These are phyloP conservation scores for Cossypha niveicapilla DNA, from an alignment of 2,797 vertebrate species.

Conservation along the genomic window DNA sequence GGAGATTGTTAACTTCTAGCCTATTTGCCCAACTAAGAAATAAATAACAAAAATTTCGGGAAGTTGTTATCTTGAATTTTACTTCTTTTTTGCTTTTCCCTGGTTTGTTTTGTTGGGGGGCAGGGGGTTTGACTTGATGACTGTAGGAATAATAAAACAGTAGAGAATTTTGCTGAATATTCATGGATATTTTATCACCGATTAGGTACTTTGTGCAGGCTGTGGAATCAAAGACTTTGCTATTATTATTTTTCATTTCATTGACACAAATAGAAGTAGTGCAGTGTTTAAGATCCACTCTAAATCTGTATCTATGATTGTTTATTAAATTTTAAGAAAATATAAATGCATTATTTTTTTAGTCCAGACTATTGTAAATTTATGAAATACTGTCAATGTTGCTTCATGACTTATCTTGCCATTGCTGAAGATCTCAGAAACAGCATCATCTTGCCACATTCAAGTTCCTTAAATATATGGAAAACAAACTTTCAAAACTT, in stretches of 20 bases:
- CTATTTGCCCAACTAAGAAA: not conserved
- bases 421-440: not conserved
- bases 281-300: not conserved
- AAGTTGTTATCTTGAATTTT: not conserved
- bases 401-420: not conserved
- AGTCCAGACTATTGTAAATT: not conserved
- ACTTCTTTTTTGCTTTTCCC: not conserved
- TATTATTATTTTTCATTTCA: not conserved
- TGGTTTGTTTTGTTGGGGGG: rapidly evolving
- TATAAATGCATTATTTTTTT: not conserved
- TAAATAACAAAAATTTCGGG: not conserved
- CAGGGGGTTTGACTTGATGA: rapidly evolving
- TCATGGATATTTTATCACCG: not conserved
- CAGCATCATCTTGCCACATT: not conserved
- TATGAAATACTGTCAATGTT: not conserved
- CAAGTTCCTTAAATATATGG: not conserved
- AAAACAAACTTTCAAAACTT: not conserved
- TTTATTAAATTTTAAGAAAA: too few relatives aligned
- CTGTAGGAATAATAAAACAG: rapidly evolving
- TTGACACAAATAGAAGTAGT: not conserved
- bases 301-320: not conserved
- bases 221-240: not conserved
- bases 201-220: not conserved
- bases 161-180: not conserved
- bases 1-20: not conserved